A percentile compares a stretch with the other conserved stretches of the same genome.
Conservation (phyloP, 2,113 vertebrate species). For the Australoheros scitulus region DNA sequence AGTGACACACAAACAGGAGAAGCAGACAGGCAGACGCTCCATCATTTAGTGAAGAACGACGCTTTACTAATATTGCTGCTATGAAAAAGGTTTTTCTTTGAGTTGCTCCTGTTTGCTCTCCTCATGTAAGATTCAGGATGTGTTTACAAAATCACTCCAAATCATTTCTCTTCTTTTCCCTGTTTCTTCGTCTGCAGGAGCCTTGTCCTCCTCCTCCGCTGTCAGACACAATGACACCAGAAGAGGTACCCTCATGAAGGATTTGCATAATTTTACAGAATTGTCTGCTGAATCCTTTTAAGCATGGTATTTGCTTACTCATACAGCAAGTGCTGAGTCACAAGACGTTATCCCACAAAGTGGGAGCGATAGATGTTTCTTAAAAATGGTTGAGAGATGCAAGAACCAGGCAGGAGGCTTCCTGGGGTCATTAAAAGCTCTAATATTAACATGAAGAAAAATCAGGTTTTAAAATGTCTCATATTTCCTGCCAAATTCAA, state of each 20-base stretch:
- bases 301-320: background rate
- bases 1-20: background rate
- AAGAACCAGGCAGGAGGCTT: rapidly evolving
- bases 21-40: background rate
- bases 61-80: background rate
- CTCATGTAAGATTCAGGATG: rapidly evolving
- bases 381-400: background rate
- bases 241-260: slow-evolving; percentile 82
- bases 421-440: background rate
- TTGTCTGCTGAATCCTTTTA: background rate
- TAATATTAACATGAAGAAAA: background rate
- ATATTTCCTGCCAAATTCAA: background rate
- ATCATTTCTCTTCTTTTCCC: slow-evolving; percentile 6
- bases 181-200: slow-evolving; percentile 55
- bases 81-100: rapidly evolving
- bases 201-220: slow-evolving; percentile 61
- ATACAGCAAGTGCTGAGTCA: background rate
- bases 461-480: background rate
- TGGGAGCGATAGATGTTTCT: background rate
- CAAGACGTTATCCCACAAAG: background rate
- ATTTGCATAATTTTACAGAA: background rate
- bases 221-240: slow-evolving; percentile 87
- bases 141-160: rapidly evolving
- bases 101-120: background rate
- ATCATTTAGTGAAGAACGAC: too few species aligned